A percentile compares a stretch with the other conserved stretches of the same genome.
Conservation (phyloP, 2,888 invertebrate species). For the Spialia ferax region DNA sequence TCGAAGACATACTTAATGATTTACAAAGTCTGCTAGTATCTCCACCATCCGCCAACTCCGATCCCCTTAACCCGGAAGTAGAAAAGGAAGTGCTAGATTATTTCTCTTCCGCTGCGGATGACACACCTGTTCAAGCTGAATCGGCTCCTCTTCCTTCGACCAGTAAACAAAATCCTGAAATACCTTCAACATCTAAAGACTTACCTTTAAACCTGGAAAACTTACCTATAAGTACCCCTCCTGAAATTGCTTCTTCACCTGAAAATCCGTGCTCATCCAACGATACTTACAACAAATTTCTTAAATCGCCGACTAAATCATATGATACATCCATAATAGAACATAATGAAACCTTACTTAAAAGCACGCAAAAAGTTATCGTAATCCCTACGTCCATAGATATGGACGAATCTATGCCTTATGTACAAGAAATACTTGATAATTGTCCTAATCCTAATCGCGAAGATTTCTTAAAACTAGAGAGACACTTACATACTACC, state of each 20-base stretch:
- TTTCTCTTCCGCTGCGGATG: not conserved
- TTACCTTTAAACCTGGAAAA: not conserved
- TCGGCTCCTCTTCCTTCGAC: not conserved
- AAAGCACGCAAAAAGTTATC: conserved; percentile 22
- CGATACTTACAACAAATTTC: not conserved
- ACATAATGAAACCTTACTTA: conserved; percentile 31
- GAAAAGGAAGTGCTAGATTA: conserved; percentile 15
- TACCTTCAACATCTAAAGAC: not conserved
- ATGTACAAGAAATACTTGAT: conserved; percentile 31
- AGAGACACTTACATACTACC: conserved; percentile 28
- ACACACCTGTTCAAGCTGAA: not conserved
- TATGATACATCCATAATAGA: conserved; percentile 28
- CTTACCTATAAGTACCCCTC: not conserved
- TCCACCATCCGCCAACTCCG: not conserved
- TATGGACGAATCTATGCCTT: conserved; percentile 38
- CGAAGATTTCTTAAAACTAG: conserved; percentile 31
- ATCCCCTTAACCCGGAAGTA: conserved; percentile 6
- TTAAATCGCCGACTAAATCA: conserved; percentile 13
- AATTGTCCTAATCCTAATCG: conserved; percentile 9
- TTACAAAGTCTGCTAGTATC: conserved; percentile 10
- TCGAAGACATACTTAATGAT: conserved; percentile 8
- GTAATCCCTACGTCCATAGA: conserved; percentile 39
- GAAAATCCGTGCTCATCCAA: not conserved
- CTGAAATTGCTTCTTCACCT: not conserved
- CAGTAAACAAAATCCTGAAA: conserved; percentile 1